Percentiles rank a stretch among this genome's conserved stretches.
phyloP scores from a whole-genome alignment of 2,888 invertebrate species.

The Chaetoderma sp. region DNA sequence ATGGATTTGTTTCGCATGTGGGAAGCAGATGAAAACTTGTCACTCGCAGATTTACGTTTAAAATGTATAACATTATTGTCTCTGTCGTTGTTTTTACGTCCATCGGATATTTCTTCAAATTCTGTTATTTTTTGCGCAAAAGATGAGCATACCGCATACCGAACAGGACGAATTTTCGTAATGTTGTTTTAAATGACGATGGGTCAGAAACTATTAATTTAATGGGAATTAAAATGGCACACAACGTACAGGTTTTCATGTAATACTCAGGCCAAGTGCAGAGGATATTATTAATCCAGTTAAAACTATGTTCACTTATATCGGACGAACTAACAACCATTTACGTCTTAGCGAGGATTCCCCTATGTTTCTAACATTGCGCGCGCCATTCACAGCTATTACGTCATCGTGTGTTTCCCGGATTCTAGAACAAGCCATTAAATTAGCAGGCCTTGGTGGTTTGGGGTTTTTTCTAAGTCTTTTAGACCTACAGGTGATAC shows the following conservation, averaged over 20 bases:
- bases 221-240: background rate
- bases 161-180: too few relatives aligned
- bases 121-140: too few relatives aligned
- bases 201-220: too few relatives aligned
- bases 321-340: background rate
- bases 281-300: background rate
- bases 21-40: background rate
- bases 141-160: too few relatives aligned
- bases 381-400: background rate
- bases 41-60: background rate
- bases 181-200: too few relatives aligned
- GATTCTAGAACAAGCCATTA: background rate
- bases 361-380: background rate
- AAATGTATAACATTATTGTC: background rate
- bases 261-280: background rate
- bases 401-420: background rate
- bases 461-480: background rate
- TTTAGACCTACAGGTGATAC: background rate
- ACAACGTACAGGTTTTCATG: background rate
- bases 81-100: background rate
- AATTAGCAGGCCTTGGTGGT: background rate
- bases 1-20: background rate
- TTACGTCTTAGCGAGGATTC: background rate
- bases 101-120: background rate
- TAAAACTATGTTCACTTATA: background rate